Conservation (phyloP, 2,888 invertebrate genomes). For the Pocota personata region DNA sequence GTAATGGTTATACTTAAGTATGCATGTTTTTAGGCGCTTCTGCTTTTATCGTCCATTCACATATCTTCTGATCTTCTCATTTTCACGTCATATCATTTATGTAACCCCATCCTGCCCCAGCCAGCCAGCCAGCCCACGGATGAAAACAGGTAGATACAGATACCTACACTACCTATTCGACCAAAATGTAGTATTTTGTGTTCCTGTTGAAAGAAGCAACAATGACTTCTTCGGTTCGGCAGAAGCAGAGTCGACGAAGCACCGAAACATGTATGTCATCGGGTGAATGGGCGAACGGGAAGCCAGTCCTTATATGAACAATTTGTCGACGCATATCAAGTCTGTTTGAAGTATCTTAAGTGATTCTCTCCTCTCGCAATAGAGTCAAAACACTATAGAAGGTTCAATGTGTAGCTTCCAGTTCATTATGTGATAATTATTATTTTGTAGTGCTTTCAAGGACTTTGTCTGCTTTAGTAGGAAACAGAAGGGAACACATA, state of each 20-base stretch:
- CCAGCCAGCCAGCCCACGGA: slow-evolving; percentile 33
- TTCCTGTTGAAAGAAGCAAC: slow-evolving; percentile 60
- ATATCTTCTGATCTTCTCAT: slow-evolving; percentile 64
- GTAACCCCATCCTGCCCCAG: slow-evolving; percentile 58
- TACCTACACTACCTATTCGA: slow-evolving; percentile 8
- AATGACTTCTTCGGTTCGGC: slow-evolving; percentile 40
- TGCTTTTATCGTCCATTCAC: slow-evolving; percentile 72
- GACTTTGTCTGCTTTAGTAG: slow-evolving; percentile 22
- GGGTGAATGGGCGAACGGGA: slow-evolving; percentile 56
- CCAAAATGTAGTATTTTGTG: slow-evolving; percentile 51
- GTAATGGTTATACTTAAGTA: slow-evolving; percentile 73
- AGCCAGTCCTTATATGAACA: slow-evolving; percentile 68
- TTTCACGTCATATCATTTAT: slow-evolving; percentile 66
- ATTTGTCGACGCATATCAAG: slow-evolving; percentile 66
- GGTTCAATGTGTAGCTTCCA: slow-evolving; percentile 50
- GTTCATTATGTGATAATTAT: slow-evolving; percentile 60
- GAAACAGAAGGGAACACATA: slow-evolving; percentile 33
- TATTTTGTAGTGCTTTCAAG: slow-evolving; percentile 59
- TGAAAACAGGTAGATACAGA: slow-evolving; percentile 52
- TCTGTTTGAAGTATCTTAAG: slow-evolving; percentile 61
- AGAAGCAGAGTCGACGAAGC: slow-evolving; percentile 19
- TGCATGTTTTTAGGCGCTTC: slow-evolving; percentile 73
- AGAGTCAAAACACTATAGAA: slow-evolving; percentile 54
- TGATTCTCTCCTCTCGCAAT: slow-evolving; percentile 60
- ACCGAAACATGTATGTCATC: slow-evolving; percentile 56